A percentile compares a stretch with the other conserved stretches of the same genome.
phyloP scores from a whole-genome alignment of 2,113 vertebrate genomes.

The Labeo catla region DNA sequence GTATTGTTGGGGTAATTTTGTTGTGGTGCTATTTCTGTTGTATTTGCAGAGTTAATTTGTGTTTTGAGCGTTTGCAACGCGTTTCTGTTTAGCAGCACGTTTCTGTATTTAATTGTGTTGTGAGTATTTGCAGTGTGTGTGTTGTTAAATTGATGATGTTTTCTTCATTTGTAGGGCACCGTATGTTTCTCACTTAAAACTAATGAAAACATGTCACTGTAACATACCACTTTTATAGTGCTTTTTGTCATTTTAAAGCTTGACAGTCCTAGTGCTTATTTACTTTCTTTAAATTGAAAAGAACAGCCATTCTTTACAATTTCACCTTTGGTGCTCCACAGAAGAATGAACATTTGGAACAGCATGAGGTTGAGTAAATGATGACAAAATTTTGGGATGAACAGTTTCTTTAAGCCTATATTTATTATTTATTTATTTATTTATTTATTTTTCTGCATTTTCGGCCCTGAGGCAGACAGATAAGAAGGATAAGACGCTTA shows the following conservation, averaged over 20 bases:
- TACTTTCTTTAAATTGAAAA: not conserved
- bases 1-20: no score
- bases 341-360: not conserved
- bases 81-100: no score
- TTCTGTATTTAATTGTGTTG: no score
- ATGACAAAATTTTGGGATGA: not conserved
- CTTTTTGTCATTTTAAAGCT: not conserved
- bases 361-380: not conserved
- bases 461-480: slow-evolving; percentile 13
- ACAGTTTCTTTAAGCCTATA: not conserved
- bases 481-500: slow-evolving; percentile 31
- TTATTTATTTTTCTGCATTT: not conserved
- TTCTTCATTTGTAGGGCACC: no score
- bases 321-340: not conserved
- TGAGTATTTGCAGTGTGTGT: no score
- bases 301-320: not conserved
- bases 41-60: no score
- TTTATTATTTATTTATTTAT: not conserved
- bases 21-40: no score
- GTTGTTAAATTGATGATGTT: no score
- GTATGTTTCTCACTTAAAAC: not conserved
- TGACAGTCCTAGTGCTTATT: not conserved
- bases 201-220: not conserved
- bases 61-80: no score
- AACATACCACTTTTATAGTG: not conserved